Conservation (phyloP, 2,888 invertebrate genomes). For the Macropis europaea region DNA sequence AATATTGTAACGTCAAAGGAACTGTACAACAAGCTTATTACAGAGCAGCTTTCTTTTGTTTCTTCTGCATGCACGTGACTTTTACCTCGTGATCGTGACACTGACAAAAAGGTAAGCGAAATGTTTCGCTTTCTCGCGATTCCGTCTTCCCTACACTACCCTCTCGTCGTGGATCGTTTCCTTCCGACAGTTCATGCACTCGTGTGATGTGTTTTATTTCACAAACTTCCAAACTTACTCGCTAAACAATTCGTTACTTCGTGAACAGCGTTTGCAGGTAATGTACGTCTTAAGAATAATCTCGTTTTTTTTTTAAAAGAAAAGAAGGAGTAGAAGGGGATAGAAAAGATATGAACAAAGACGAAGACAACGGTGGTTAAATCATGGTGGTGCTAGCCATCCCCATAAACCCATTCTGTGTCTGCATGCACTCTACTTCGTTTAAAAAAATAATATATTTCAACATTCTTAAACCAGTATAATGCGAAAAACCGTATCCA, state of each 20-base stretch:
- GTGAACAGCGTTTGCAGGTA: slow-evolving; percentile 57
- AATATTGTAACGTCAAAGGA: slow-evolving; percentile 60
- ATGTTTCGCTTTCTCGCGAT: background rate
- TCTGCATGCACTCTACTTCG: background rate
- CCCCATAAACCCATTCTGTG: slow-evolving; percentile 59
- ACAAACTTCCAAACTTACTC: slow-evolving; percentile 52
- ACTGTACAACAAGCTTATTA: slow-evolving; percentile 54
- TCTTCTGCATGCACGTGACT: background rate
- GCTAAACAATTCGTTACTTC: slow-evolving; percentile 61
- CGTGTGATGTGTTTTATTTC: slow-evolving; percentile 46
- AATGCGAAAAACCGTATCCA: background rate
- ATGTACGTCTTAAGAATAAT: slow-evolving; percentile 52
- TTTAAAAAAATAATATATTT: too few species aligned
- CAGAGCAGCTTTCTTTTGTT: slow-evolving; percentile 28
- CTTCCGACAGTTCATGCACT: slow-evolving; percentile 26
- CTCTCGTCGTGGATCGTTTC: background rate
- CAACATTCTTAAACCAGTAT: too few species aligned
- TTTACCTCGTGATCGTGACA: slow-evolving; percentile 16
- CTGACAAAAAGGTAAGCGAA: background rate
- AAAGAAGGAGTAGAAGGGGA: background rate
- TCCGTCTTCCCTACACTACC: too few species aligned
- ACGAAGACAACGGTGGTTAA: slow-evolving; percentile 30
- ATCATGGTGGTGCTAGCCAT: slow-evolving; percentile 46
- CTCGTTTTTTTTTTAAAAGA: slow-evolving; percentile 20
- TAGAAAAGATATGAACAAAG: slow-evolving; percentile 24